These are phyloP conservation scores for Torymus aiolomorphi DNA, from an alignment of 2,888 invertebrate species.

Conservation along the genomic window DNA sequence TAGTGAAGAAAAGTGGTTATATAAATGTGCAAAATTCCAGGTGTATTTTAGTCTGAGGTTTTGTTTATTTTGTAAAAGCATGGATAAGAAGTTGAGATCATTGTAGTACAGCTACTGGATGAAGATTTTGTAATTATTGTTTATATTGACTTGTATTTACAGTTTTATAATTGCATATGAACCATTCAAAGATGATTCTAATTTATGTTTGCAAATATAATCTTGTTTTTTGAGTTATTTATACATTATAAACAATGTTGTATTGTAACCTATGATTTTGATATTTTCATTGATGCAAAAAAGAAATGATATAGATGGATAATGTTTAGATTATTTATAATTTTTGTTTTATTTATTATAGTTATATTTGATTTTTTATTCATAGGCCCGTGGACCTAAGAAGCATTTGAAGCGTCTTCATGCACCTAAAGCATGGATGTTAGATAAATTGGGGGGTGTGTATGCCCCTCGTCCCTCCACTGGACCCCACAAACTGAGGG, in stretches of 20 bases:
- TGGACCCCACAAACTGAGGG: constrained; percentile 98
- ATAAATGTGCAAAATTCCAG: constrained; percentile 58
- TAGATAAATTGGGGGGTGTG: constrained; percentile 98
- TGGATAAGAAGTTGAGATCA: background rate
- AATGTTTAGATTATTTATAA: too few relatives aligned
- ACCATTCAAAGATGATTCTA: background rate
- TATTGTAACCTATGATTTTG: constrained; percentile 44
- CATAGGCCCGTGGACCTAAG: constrained; percentile 97
- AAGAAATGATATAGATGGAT: too few relatives aligned
- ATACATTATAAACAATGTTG: constrained; percentile 48
- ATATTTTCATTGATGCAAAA: background rate
- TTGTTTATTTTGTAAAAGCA: constrained; percentile 16
- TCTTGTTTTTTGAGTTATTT: constrained; percentile 24
- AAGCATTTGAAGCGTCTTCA: constrained; percentile 99
- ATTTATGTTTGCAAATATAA: background rate
- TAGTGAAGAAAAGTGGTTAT: constrained; percentile 54
- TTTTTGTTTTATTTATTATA: too few relatives aligned
- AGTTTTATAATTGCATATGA: background rate
- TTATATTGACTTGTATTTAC: background rate
- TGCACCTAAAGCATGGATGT: constrained; percentile 99
- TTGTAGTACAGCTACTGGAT: background rate
- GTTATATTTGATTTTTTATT: constrained; percentile 57
- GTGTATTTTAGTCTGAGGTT: constrained; percentile 58
- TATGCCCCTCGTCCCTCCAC: constrained; percentile 98
- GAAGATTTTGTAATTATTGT: constrained; percentile 26